phyloP scores from a whole-genome alignment of 35 echinoderm and acorn worm genomes.

The Acanthaster planci region DNA sequence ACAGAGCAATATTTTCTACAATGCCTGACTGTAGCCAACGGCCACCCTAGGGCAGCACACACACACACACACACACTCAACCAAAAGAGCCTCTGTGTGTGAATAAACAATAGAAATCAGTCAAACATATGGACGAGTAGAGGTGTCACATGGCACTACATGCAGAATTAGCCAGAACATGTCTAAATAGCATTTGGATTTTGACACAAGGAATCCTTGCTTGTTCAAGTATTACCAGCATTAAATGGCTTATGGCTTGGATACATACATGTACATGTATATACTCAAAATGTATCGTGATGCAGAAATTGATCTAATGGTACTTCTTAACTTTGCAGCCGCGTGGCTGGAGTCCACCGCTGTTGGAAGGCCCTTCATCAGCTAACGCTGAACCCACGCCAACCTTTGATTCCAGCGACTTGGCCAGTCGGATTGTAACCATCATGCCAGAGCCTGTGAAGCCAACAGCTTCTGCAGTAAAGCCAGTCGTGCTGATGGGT shows the following conservation, averaged over 20 bases:
- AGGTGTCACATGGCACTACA: too few species aligned
- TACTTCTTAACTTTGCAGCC: constrained; percentile 15
- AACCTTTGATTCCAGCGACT: background rate
- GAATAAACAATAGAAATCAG: too few species aligned
- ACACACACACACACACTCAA: too few species aligned
- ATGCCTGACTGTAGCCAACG: too few species aligned
- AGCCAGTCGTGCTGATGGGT: constrained; percentile 49
- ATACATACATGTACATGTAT: background rate
- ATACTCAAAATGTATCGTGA: background rate
- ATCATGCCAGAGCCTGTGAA: constrained; percentile 16
- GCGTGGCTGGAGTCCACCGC: constrained; percentile 67
- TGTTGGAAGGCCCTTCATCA: constrained; percentile 66
- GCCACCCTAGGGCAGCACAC: too few species aligned
- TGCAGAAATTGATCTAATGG: background rate
- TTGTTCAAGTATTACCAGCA: too few species aligned
- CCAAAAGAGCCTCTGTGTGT: too few species aligned
- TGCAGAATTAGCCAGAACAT: too few species aligned
- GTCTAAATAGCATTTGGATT: too few species aligned
- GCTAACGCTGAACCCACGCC: background rate
- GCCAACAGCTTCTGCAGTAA: constrained; percentile 27
- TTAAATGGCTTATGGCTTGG: background rate
- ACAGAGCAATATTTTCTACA: too few species aligned
- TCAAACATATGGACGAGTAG: too few species aligned
- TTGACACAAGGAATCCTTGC: too few species aligned
- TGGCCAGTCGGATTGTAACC: constrained; percentile 13